Evolutionary conservation across 1,140 invertebrate genomes (phyloP).

Genomic region (Scylla paramamosain): DNA sequence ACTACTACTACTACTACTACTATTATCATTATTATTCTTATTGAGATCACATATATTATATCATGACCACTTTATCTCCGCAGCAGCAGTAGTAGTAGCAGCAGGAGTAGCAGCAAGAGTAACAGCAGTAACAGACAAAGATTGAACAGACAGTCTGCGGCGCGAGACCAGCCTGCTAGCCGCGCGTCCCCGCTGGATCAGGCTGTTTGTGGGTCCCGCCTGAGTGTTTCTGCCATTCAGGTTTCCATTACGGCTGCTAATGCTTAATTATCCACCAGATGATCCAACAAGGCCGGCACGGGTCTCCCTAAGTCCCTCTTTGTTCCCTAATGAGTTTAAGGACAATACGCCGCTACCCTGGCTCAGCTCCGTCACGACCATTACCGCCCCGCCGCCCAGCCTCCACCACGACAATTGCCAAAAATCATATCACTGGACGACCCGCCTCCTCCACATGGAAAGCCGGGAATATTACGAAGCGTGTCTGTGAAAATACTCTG

Average conservation of each 20-base stretch:
- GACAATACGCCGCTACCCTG: constrained; percentile 47
- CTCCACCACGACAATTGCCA: not conserved
- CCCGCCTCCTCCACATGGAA: not conserved
- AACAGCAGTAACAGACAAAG: too few species aligned
- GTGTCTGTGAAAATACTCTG: too few species aligned
- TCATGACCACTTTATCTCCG: too few species aligned
- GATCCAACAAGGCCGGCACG: not conserved
- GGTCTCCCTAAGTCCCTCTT: constrained; percentile 30
- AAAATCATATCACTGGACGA: not conserved
- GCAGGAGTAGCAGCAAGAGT: too few species aligned
- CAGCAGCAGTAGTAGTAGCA: too few species aligned
- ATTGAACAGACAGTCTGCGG: not conserved
- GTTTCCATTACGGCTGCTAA: not conserved
- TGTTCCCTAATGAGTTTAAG: constrained; percentile 57
- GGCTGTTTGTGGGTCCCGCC: not conserved
- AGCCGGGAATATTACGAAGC: too few species aligned
- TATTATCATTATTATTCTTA: too few species aligned
- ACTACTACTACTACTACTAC: too few species aligned
- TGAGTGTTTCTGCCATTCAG: constrained; percentile 21
- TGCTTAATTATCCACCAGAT: constrained; percentile 23
- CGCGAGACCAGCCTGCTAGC: not conserved
- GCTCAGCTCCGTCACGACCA: not conserved
- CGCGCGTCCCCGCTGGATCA: not conserved
- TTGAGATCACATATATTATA: too few species aligned
- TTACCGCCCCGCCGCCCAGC: not conserved